These are phyloP conservation scores for Camponotus vicinus DNA, from an alignment of 1,140 invertebrate genomes.

Conservation along the genomic window DNA sequence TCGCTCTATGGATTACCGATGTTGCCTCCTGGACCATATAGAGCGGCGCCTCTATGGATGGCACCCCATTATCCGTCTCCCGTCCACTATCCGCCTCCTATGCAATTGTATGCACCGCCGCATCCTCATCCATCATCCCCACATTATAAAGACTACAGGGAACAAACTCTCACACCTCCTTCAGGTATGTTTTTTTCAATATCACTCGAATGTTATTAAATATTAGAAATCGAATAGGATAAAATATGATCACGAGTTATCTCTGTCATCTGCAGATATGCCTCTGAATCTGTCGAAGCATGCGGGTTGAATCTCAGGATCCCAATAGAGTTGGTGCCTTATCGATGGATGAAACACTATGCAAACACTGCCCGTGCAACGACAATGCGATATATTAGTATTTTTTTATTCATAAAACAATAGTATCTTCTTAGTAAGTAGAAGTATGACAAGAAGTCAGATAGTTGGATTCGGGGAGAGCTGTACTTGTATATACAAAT, in stretches of 20 bases:
- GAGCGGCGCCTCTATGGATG: constrained; percentile 85
- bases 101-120: constrained; percentile 82
- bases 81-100: constrained; percentile 84
- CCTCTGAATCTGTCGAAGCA: constrained; percentile 86
- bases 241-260: not conserved
- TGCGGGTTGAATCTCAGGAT: constrained; percentile 86
- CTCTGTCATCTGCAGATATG: constrained; percentile 81
- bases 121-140: constrained; percentile 82
- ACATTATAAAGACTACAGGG: constrained; percentile 85
- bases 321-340: constrained; percentile 85
- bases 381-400: constrained; percentile 85
- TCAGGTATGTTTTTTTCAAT: constrained; percentile 78
- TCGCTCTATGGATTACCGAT: constrained; percentile 83
- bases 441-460: constrained; percentile 74
- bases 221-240: not conserved
- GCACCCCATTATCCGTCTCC: constrained; percentile 85
- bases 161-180: constrained; percentile 85
- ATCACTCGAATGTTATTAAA: not conserved
- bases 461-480: constrained; percentile 75
- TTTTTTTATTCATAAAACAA: constrained; percentile 85
- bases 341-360: constrained; percentile 80
- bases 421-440: constrained; percentile 81
- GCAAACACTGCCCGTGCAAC: constrained; percentile 85
- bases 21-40: constrained; percentile 85
- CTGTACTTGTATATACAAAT: constrained; percentile 83